Base-by-base conservation (phyloP, 2,888 invertebrate genomes). In the Boloria selene region DNA sequence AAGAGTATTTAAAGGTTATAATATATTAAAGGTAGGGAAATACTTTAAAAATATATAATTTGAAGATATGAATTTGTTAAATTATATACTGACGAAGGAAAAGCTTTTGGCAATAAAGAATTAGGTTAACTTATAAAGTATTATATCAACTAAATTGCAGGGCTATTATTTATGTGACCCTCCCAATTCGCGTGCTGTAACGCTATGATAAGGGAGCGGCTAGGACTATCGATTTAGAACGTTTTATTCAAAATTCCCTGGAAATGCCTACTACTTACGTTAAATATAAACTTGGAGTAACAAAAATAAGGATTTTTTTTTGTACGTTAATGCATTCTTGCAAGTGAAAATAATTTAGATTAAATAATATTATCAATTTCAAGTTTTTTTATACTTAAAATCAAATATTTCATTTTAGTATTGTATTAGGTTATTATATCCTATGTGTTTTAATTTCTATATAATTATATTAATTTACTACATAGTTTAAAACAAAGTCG, bases 181-280 rank as follows among this genome's bases (percentile, higher is more conserved):
- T 64, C 60, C 68, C 62, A 69, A 65, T 70, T 73, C 66, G 73
- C 73, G 70, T 73, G 72, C 55, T 58, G 64, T 61, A 64, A 67
- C 61, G 64, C 64, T 60, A 45, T 59, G 45, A 68, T 58, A 54
- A 45, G 67, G 68, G 70, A 72, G 70, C 64, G 73, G 69, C 70
- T 45, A 26, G 56, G 45, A 26, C 69, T 65, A 74, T 68, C 70
- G 71, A 69, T 68, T 72, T 73, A 47, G 44, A 49, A 62, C 45
- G 13, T 55, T 56, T 56, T 63, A 51, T 56, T 56, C 42, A 42
- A 56, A 63, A 63, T 45, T 56, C 26, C 50, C 52, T 44, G 26
- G 52, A 14, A 50, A 31, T 44, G 22, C 56, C 45, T 56, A 13
- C 56, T 22, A 22, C 26, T 44, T 38, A n/a, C 45, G 45, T 45